Percentiles rank a stretch among this genome's conserved stretches.
phyloP scores from a whole-genome alignment of 1,140 invertebrate species.

The Gerris buenoi region DNA sequence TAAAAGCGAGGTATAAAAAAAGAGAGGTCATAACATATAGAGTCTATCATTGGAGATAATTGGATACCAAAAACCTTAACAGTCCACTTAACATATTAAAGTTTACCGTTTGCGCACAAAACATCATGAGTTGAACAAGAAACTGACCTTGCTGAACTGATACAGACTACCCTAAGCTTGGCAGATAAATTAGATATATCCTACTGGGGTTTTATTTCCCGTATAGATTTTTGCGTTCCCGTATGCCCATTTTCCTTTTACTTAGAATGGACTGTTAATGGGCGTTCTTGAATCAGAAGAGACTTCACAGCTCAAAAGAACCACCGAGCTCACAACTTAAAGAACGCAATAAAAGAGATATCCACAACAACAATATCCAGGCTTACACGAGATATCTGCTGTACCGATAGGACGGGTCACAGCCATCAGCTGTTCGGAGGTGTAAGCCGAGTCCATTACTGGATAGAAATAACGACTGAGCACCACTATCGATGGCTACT shows the following conservation, averaged over 20 bases:
- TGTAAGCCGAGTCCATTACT: background rate
- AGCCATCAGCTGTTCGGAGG: background rate
- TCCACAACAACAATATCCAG: background rate
- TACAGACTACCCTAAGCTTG: constrained; percentile 29
- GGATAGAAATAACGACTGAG: background rate
- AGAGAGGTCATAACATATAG: background rate
- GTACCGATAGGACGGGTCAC: background rate
- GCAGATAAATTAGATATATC: constrained; percentile 21
- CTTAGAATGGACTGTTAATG: background rate
- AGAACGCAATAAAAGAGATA: background rate
- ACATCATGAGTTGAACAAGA: background rate
- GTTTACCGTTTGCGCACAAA: background rate
- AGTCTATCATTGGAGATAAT: background rate
- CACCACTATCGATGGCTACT: background rate
- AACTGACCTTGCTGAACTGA: constrained; percentile 25
- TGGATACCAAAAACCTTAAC: constrained; percentile 5
- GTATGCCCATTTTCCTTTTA: background rate
- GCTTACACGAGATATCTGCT: background rate
- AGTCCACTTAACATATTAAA: background rate
- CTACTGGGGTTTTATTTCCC: background rate
- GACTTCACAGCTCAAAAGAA: background rate
- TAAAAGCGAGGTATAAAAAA: background rate
- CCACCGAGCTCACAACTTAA: background rate
- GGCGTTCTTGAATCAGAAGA: background rate
- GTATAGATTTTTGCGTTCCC: background rate